Evolutionary conservation across 2,797 vertebrate genomes (phyloP), one percentile per base, ranked within the genome.

Genomic region (Capromys pilorides): DNA sequence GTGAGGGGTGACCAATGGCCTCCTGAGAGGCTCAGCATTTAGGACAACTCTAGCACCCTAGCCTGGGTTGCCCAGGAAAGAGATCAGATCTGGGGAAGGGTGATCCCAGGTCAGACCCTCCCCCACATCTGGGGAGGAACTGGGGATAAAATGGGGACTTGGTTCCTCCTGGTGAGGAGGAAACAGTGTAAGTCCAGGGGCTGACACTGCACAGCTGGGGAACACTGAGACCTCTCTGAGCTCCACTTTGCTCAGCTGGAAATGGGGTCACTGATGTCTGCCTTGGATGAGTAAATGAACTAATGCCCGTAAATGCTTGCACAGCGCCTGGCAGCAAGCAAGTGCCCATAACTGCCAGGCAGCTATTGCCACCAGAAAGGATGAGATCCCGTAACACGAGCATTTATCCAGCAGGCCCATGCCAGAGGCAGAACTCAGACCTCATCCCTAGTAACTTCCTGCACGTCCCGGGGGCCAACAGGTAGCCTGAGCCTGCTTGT

Each of bases 201-300:
- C 3, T 26, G 12, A 28, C 18, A 19, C 87, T 75, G 28, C 9
- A 36, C 57, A 78, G 87, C 79, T 62, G 24, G 26, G 82, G 54
- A 36, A 9, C 61, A 45, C 81, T 79, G 83, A 77, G 18, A 31
- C 41, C 22, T 0, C 85, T 78, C 45, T 62, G 51, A 79, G 73
- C 82, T 91, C 79, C 61, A 71, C 49, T 90, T 90, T 82, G 69
- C 4, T 3, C 85, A 75, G 39, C 75, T 92, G 78, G 78, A 91
- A 88, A 59, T 0, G 0, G 79, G 86, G 67, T 91, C 77, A 57
- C 66, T 3, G 3, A 36, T 81, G 84, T 77, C 94, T 28, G 36
- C 91, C 61, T 19, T 7, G 41, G 91, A 62, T 21, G 54, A 93
- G 61, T 61, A 41, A 86, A 62, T 18, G 81, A 82, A 90, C 41